Conservation (phyloP, 2,113 vertebrate genomes). For the Rhadina sibilatrix region DNA sequence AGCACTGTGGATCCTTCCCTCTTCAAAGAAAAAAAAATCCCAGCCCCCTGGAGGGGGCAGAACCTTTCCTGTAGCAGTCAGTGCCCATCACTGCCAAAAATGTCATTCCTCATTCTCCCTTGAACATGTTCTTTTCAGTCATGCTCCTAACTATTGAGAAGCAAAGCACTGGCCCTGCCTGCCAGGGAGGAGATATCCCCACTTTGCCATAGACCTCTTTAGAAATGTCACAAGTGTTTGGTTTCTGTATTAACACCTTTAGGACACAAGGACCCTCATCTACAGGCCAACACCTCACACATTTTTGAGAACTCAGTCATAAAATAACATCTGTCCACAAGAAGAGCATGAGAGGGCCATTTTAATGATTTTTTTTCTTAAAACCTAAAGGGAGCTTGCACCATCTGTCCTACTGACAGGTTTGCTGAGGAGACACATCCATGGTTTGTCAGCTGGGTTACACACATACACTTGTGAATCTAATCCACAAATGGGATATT, state of each 20-base stretch:
- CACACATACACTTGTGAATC: not conserved
- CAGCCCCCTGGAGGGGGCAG: not conserved
- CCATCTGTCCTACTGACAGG: not conserved
- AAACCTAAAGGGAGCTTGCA: not conserved
- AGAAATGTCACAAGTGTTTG: not conserved
- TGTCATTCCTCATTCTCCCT: not conserved
- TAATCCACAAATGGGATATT: not conserved
- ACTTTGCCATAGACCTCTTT: not conserved
- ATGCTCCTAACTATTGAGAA: not conserved
- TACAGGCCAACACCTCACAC: not conserved
- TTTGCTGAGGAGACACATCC: not conserved
- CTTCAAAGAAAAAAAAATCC: not conserved
- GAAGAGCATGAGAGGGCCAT: not conserved
- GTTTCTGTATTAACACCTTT: not conserved
- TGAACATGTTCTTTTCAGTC: not conserved
- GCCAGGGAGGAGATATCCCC: not conserved
- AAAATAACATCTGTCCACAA: not conserved
- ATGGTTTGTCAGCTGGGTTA: not conserved
- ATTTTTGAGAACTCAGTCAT: not conserved
- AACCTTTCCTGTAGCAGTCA: not conserved
- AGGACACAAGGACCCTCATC: not conserved
- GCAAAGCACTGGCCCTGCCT: not conserved
- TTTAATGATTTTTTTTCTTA: not conserved
- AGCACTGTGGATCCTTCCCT: not conserved
- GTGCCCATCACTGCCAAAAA: not conserved